These are phyloP conservation scores for Platanista minor DNA, from an alignment of 2,113 vertebrate species.

Conservation along the genomic window DNA sequence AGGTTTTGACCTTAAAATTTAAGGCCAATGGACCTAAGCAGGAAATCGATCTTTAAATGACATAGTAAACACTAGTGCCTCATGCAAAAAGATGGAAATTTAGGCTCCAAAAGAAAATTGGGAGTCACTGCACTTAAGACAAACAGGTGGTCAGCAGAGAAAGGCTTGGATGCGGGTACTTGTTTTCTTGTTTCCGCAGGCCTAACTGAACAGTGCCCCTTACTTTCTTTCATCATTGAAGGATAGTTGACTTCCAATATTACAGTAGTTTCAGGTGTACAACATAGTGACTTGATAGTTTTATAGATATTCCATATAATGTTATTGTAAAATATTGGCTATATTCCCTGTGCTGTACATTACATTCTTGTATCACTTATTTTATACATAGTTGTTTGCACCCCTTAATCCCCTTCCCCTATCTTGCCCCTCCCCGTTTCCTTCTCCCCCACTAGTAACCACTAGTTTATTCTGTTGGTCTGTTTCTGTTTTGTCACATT, in stretches of 20 bases:
- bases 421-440: not conserved
- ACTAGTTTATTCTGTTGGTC: not conserved
- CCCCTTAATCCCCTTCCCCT: not conserved
- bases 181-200: not conserved
- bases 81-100: not conserved
- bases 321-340: not conserved
- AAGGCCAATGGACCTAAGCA: not conserved
- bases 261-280: not conserved
- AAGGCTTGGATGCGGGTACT: not conserved
- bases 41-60: not conserved
- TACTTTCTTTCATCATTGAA: not conserved
- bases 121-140: not conserved
- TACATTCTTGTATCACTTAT: not conserved
- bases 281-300: not conserved
- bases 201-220: not conserved
- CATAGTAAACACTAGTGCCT: not conserved
- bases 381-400: not conserved
- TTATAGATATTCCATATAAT: not conserved
- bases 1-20: not conserved
- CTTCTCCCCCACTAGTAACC: not conserved
- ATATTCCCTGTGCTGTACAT: not conserved
- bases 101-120: not conserved
- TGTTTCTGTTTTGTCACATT: not conserved
- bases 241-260: not conserved
- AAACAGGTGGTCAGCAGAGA: not conserved